Conservation (phyloP, 2,113 vertebrate genomes). For the Strigops habroptila region DNA sequence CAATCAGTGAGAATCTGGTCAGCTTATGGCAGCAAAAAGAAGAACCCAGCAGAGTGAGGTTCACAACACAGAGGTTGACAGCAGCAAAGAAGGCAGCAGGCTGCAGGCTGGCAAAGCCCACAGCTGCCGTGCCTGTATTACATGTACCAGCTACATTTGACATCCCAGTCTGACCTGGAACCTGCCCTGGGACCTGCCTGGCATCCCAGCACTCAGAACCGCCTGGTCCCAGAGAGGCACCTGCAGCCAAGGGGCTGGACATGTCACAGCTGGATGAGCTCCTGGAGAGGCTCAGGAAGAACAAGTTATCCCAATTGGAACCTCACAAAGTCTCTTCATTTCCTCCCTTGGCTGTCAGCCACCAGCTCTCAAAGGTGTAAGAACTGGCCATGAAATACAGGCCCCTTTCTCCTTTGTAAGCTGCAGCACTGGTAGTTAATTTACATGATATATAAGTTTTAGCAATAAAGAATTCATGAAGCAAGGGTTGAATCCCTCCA, state of each 20-base stretch:
- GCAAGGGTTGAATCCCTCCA: not conserved
- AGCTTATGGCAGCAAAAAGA: not conserved
- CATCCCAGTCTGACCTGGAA: not conserved
- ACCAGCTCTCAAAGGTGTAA: not conserved
- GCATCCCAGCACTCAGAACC: not conserved
- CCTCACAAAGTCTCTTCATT: not conserved
- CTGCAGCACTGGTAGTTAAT: not conserved
- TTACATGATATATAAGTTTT: not conserved
- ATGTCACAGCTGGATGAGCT: not conserved
- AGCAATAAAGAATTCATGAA: constrained; percentile 40
- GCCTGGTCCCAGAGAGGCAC: accelerated
- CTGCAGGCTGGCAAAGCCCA: not conserved
- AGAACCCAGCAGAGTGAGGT: not conserved
- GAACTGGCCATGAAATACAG: not conserved
- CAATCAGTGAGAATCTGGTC: not conserved
- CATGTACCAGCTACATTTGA: not conserved
- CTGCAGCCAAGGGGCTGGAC: not conserved
- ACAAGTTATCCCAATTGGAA: not conserved
- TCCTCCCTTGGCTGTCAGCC: not conserved
- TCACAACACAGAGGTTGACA: not conserved
- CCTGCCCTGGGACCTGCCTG: accelerated
- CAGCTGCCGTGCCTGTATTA: not conserved
- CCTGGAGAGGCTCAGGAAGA: not conserved
- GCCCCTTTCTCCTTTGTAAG: accelerated
- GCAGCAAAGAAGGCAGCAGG: not conserved